These are phyloP conservation scores for Elanus axillaris DNA, from an alignment of 2,113 vertebrate genomes.

Conservation along the genomic window DNA sequence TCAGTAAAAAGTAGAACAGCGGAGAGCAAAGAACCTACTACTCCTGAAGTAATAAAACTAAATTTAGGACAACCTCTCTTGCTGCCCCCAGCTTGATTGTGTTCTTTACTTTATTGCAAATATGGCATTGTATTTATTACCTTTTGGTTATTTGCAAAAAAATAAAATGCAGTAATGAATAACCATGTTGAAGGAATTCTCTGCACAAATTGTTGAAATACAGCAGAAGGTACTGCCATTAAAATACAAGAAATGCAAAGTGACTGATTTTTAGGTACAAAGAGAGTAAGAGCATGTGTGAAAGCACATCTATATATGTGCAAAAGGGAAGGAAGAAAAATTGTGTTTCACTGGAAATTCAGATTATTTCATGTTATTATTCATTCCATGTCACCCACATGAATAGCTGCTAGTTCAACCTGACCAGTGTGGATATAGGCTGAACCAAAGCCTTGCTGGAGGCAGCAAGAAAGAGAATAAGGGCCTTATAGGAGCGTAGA, in stretches of 20 bases:
- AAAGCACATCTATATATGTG: not conserved
- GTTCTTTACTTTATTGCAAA: not conserved
- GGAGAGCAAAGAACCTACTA: not conserved
- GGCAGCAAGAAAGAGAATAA: not conserved
- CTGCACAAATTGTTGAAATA: not conserved
- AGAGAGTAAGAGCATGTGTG: not conserved
- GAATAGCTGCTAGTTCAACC: not conserved
- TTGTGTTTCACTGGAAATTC: not conserved
- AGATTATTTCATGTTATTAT: not conserved
- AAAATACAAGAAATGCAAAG: not conserved
- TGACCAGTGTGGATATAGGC: fast-evolving
- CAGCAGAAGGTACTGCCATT: not conserved
- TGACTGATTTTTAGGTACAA: not conserved
- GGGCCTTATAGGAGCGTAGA: not conserved
- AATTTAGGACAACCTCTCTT: not conserved
- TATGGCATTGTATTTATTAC: not conserved
- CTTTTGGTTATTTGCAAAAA: not conserved
- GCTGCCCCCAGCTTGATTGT: not conserved
- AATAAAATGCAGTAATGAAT: not conserved
- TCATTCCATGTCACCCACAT: not conserved
- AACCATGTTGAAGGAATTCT: not conserved
- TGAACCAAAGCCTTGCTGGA: not conserved
- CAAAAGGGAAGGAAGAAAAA: not conserved
- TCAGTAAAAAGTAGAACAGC: not conserved
- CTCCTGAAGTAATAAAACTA: not conserved